A percentile compares a stretch with the other conserved stretches of the same genome.
Conservation (phyloP, 2,113 vertebrate species). For the Phrynosoma blainvillii region DNA sequence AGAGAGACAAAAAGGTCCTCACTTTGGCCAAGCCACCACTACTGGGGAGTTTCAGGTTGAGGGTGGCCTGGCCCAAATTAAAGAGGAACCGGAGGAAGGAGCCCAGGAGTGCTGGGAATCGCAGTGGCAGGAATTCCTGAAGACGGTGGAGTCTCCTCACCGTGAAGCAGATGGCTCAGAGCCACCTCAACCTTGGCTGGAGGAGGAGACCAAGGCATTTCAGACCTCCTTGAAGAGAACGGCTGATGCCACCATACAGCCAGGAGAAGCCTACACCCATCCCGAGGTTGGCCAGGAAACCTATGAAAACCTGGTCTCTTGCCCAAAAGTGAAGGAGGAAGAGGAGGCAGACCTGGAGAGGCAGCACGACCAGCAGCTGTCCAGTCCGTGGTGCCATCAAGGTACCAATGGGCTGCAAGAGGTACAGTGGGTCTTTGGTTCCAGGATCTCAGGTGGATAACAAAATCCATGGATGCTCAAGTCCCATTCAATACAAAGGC, state of each 20-base stretch:
- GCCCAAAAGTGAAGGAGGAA: slow-evolving; percentile 6
- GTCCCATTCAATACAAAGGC: no score
- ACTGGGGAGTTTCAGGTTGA: neutral
- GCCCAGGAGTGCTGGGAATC: neutral
- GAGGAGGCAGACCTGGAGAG: neutral
- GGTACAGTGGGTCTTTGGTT: neutral
- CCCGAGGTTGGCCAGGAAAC: neutral
- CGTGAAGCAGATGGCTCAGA: neutral
- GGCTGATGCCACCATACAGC: neutral
- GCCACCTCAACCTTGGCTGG: neutral
- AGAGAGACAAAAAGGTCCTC: neutral
- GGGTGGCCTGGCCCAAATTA: neutral
- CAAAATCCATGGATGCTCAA: no score
- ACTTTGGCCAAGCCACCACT: neutral
- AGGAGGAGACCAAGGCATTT: neutral
- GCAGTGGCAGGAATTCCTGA: slow-evolving; percentile 5
- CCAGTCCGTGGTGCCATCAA: neutral
- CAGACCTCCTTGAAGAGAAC: neutral
- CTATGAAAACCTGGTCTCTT: neutral
- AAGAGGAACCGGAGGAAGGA: neutral
- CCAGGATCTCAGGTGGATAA: no score
- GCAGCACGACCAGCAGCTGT: neutral
- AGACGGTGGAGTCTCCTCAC: neutral
- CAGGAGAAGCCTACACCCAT: neutral
- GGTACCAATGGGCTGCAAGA: neutral